Conservation (phyloP, 35 echinoderm and acorn worm species). For the Anneissia japonica region DNA sequence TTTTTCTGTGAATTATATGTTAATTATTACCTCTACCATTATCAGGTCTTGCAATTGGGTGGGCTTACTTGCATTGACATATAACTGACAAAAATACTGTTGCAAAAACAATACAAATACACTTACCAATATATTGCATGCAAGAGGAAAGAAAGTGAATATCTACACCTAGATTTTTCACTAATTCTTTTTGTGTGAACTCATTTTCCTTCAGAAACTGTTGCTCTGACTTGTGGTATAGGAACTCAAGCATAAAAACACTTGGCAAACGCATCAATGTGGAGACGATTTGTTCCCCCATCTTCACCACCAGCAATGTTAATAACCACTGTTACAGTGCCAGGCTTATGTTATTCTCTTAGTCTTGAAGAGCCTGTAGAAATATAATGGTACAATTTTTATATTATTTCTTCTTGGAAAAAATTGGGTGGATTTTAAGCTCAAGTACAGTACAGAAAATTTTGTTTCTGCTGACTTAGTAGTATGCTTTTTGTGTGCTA, state of each 20-base stretch:
- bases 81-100: not conserved
- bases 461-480: no score
- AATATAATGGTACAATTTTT: no score
- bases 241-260: constrained; percentile 77
- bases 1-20: no score
- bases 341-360: no score
- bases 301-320: no score
- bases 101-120: not conserved
- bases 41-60: not conserved
- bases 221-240: constrained; percentile 55
- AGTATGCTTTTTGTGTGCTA: no score
- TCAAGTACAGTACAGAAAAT: no score
- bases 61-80: not conserved
- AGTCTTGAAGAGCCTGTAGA: no score
- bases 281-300: not conserved
- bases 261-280: constrained; percentile 60
- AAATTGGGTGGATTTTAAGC: no score
- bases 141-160: constrained; percentile 59
- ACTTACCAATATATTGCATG: constrained; percentile 84
- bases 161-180: constrained; percentile 50
- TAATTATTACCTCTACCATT: not conserved
- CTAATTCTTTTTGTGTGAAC: constrained; percentile 40
- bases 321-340: no score
- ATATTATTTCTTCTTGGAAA: no score
- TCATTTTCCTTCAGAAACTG: constrained; percentile 45